Base-by-base conservation (phyloP, 2,888 invertebrate genomes). In the Drosophila kokeensis region DNA sequence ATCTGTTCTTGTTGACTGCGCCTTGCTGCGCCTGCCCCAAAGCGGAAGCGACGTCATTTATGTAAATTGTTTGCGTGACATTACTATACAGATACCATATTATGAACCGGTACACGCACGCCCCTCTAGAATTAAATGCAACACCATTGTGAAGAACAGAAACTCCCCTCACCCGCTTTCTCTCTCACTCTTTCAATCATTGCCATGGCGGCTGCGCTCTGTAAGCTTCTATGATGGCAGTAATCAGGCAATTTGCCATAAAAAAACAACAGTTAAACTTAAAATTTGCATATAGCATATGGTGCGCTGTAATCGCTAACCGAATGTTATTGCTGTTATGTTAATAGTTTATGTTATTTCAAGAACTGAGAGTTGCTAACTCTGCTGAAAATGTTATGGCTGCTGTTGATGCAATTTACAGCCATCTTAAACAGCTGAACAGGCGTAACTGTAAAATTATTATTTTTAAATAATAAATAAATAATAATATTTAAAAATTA, bases 11-110 rank as follows among this genome's bases (percentile, higher is more conserved):
- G 75, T 72, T 79, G 70, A 75, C 62, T 80, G 79, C 75, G 70
- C 64, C 66, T 76, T 69, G 77, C 62, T 80, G 75, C 75, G 70
- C 64, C 64, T 68, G 64, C 32, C 32, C 32, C 61, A 34, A 65
- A 87, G 83, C 87, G 87, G 87, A 87, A 90, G 81, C 88, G 70
- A 80, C 76, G 75, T 86, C 89, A 88, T 88, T 88, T 88, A 88
- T 90, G 87, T 90, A 90, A 90, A 90, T 90, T 90, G 90, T 73
- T 88, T 88, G 90, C 90, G 90, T 88, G 88, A 90, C 88, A 88
- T 90, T 85, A 85, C 75, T 76, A 88, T 83, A 70, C 45, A 67
- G 71, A 48, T 50, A 32, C n/a, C 64, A 69, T 70, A 79, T 81
- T 83, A 79, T 78, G 64, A 74, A 79, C 78, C 79, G 88, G 86